A percentile compares a stretch with the other conserved stretches of the same genome.
These are phyloP conservation scores for Actinemys pallida DNA, from an alignment of 2,113 vertebrate species.

Conservation along the genomic window DNA sequence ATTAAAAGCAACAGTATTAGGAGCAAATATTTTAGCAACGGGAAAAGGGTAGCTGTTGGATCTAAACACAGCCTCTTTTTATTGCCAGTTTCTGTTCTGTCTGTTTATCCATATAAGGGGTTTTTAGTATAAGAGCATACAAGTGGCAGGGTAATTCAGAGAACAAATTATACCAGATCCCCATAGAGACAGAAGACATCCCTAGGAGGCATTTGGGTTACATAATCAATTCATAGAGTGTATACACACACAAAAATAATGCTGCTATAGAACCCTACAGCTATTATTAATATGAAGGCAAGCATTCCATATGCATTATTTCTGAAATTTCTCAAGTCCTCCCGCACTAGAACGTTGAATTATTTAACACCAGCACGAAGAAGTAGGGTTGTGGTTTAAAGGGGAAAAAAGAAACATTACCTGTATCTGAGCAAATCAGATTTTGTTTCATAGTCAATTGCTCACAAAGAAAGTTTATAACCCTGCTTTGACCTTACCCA, in stretches of 20 bases:
- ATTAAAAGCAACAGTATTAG: not conserved
- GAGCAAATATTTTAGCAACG: not conserved
- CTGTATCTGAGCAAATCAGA: conserved; percentile 16
- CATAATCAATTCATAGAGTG: conserved; percentile 26
- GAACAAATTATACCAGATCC: conserved; percentile 51
- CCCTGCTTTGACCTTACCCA: conserved; percentile 42
- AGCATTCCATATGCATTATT: conserved; percentile 34
- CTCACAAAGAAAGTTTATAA: conserved; percentile 42
- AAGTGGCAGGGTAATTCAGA: conserved; percentile 53
- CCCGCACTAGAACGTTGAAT: conserved; percentile 18
- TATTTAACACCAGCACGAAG: conserved; percentile 27
- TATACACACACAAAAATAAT: conserved; percentile 26
- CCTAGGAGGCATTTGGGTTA: conserved; percentile 54
- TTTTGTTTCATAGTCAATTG: conserved; percentile 42
- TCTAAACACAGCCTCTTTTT: conserved; percentile 20
- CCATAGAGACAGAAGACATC: conserved; percentile 42
- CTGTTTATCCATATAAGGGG: not conserved
- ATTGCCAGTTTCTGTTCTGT: conserved; percentile 17
- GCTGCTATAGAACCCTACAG: conserved; percentile 40
- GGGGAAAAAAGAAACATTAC: not conserved
- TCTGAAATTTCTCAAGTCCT: conserved; percentile 22
- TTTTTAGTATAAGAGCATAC: not conserved
- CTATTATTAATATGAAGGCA: conserved; percentile 22
- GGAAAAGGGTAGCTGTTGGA: conserved; percentile 7
- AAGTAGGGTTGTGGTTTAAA: conserved; percentile 12